Conservation (phyloP, 2,888 invertebrate species). For the Parnassius smintheus region DNA sequence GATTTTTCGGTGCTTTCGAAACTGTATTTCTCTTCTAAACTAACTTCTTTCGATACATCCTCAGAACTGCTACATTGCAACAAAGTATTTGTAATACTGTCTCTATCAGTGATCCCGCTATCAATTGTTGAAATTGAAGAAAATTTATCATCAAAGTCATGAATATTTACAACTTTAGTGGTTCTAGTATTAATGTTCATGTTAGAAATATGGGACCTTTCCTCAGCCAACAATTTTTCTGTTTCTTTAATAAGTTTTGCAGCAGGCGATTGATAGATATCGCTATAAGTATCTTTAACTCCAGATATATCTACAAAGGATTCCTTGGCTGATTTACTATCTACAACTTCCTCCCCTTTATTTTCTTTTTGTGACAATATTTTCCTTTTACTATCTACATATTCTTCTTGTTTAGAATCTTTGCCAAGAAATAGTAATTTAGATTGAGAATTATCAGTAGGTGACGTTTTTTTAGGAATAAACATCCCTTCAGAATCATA, state of each 20-base stretch:
- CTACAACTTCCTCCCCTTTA: neutral
- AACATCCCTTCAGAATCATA: neutral
- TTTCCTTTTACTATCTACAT: neutral
- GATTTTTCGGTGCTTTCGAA: conserved; percentile 65
- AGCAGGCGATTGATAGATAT: neutral
- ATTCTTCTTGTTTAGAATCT: neutral
- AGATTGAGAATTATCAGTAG: neutral
- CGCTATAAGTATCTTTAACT: neutral
- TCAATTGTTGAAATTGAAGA: conserved; percentile 46
- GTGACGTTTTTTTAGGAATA: neutral
- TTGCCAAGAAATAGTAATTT: no score
- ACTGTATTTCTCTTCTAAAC: conserved; percentile 71
- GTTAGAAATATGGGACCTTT: conserved; percentile 37
- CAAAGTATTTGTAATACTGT: conserved; percentile 43
- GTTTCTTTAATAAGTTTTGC: neutral
- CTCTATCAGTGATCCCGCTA: conserved; percentile 46
- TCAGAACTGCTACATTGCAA: conserved; percentile 65
- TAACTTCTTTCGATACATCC: conserved; percentile 67
- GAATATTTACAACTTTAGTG: conserved; percentile 29
- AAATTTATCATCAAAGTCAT: conserved; percentile 36
- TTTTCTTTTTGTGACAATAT: neutral
- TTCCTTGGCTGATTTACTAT: neutral
- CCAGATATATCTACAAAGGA: neutral
- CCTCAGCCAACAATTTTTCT: conserved; percentile 42
- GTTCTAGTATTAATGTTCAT: conserved; percentile 34